These are phyloP conservation scores for Bellardia bayeri DNA, from an alignment of 2,888 invertebrate genomes.

Conservation along the genomic window DNA sequence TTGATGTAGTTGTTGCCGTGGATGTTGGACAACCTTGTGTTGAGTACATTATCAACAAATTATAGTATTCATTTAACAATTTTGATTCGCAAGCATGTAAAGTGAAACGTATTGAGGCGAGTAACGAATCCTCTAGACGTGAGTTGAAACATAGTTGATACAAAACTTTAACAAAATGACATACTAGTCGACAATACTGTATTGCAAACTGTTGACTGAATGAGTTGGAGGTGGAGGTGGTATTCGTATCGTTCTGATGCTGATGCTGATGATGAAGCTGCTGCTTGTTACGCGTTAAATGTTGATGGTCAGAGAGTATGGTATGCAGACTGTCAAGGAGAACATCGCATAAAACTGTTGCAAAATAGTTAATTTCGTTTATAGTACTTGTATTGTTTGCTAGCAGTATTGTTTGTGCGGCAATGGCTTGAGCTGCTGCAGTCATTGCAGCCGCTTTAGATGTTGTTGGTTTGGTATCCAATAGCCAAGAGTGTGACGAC, in stretches of 20 bases:
- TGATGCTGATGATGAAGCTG: background rate
- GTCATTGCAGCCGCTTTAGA: constrained; percentile 63
- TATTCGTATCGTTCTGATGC: background rate
- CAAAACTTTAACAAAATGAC: constrained; percentile 81
- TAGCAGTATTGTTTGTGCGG: constrained; percentile 58
- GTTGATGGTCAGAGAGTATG: constrained; percentile 75
- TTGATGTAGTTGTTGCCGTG: constrained; percentile 33
- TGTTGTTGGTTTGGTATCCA: constrained; percentile 64
- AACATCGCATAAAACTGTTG: constrained; percentile 83
- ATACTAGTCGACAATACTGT: constrained; percentile 80
- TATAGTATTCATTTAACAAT: constrained; percentile 82
- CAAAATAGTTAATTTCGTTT: constrained; percentile 84
- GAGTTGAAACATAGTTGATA: constrained; percentile 79
- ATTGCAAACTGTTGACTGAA: constrained; percentile 58
- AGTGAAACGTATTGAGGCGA: constrained; percentile 67
- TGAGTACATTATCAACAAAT: constrained; percentile 71
- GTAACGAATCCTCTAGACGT: constrained; percentile 69
- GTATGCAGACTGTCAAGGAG: constrained; percentile 80
- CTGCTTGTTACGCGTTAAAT: constrained; percentile 9
- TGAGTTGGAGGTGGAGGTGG: background rate
- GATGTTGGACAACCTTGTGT: constrained; percentile 67
- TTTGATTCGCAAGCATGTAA: constrained; percentile 79
- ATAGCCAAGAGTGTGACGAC: constrained; percentile 53
- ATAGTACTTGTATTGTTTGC: constrained; percentile 72
- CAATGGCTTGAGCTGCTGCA: constrained; percentile 48